These are phyloP conservation scores for Sminthurides bifidus DNA, from an alignment of 1,140 invertebrate species.

Conservation along the genomic window DNA sequence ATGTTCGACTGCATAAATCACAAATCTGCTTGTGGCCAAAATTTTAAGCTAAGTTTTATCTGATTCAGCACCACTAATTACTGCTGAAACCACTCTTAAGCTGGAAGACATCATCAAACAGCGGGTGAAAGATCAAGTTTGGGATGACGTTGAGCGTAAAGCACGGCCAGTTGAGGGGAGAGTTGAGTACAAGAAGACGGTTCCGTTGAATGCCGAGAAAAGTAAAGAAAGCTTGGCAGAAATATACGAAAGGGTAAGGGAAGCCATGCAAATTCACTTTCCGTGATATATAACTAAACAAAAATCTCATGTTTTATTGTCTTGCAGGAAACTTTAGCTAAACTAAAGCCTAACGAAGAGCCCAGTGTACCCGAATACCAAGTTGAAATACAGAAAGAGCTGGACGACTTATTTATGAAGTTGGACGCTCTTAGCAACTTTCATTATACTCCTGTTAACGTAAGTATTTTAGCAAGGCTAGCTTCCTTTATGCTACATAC, in stretches of 20 bases:
- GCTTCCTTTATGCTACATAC: not conserved
- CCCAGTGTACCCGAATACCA: constrained; percentile 57
- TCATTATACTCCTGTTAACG: constrained; percentile 80
- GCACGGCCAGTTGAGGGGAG: constrained; percentile 71
- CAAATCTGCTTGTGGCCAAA: too few species aligned
- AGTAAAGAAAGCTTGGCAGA: constrained; percentile 87
- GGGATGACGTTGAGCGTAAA: constrained; percentile 89
- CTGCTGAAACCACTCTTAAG: constrained; percentile 70
- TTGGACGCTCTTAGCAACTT: constrained; percentile 87
- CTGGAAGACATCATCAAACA: constrained; percentile 84
- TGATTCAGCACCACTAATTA: constrained; percentile 65
- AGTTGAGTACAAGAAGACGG: constrained; percentile 75
- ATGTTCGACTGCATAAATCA: too few species aligned
- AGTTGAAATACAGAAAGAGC: constrained; percentile 59
- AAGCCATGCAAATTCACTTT: too few species aligned
- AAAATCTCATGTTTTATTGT: not conserved
- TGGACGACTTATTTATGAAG: constrained; percentile 70
- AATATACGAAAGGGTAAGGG: constrained; percentile 82
- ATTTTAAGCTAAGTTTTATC: constrained; percentile 1
- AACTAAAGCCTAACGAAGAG: constrained; percentile 35
- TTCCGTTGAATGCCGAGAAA: constrained; percentile 87
- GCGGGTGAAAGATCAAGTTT: constrained; percentile 86
- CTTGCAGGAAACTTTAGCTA: too few species aligned
- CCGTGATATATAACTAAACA: not conserved
- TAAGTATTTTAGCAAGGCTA: constrained; percentile 36